Base-by-base conservation (phyloP, 2,888 invertebrate species). In the Himalopsyche tibetana region DNA sequence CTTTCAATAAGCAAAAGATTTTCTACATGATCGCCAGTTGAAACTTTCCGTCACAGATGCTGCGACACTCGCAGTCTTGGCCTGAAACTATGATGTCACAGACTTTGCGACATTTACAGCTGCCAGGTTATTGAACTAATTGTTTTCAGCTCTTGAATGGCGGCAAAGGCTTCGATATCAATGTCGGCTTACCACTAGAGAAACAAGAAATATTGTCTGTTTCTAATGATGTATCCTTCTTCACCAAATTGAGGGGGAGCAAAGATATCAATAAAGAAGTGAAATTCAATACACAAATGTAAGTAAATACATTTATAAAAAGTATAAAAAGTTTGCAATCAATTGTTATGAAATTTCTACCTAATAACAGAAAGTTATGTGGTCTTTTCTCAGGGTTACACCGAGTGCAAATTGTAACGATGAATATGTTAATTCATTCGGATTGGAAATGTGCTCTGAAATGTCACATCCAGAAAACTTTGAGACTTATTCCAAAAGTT, bases 131-230 rank as follows among this genome's bases (percentile, higher is more conserved):
- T 1, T 28, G 28, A 28, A 28, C n/a, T 63, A n/a, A 56, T 56
- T n/a, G 74, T 74, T 74, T 36, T 38, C 36, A 74, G 74, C 74
- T 74, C 38, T 36, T 36, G 36, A 74, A 74, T 15, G 38, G 11
- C 38, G 74, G 74, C 9, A 28, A 74, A 74, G 74, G 74, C 36
- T 74, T 74, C 5, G 74, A 74, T 38, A 74, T 74, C 74, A 74
- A 74, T 8, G 38, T 74, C 36, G 74, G 36, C 15, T 15, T 74
- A 4, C 74, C 74, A 19, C 1, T 36, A 36, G 74, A 74, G 28
- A 36, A 38, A 36, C 74, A 74, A 36, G 28, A 74, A 36, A 36
- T 74, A 2, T 4, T 74, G 4, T 74, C 74, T 11, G 4, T 38
- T 36, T 36, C 74, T 4, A 74, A 74, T 74, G 74, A 74, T 11